Conservation (phyloP, 2,888 invertebrate species). For the Campoplex nolae region DNA sequence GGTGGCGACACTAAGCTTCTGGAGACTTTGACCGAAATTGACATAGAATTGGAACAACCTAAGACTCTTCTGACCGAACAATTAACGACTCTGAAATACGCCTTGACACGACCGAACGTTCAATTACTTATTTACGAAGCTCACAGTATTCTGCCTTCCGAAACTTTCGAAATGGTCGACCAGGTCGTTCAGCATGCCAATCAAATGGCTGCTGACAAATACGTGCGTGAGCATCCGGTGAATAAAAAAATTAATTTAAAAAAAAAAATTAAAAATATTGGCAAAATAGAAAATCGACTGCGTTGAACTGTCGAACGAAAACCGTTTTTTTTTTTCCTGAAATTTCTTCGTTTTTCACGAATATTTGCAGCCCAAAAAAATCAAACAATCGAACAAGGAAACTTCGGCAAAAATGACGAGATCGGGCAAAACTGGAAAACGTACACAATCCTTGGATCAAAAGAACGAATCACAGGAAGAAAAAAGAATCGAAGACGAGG, state of each 20-base stretch:
- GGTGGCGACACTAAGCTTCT: constrained; percentile 92
- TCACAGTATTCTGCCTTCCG: constrained; percentile 91
- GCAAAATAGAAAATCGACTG: background rate
- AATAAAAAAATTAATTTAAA: constrained; percentile 34
- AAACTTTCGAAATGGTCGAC: constrained; percentile 91
- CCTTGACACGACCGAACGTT: constrained; percentile 93
- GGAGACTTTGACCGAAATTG: constrained; percentile 86
- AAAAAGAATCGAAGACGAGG: constrained; percentile 69
- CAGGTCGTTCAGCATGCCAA: constrained; percentile 90
- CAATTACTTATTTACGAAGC: constrained; percentile 93
- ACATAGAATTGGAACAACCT: constrained; percentile 72
- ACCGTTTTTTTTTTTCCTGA: background rate
- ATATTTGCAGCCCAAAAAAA: constrained; percentile 66
- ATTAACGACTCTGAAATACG: constrained; percentile 89
- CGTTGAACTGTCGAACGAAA: background rate
- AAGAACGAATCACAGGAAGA: constrained; percentile 65
- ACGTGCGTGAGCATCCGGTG: constrained; percentile 85
- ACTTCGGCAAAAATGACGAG: constrained; percentile 45
- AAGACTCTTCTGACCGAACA: constrained; percentile 90
- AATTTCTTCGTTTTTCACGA: background rate
- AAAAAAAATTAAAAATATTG: constrained; percentile 50
- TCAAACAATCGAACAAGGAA: constrained; percentile 63
- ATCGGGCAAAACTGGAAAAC: constrained; percentile 66
- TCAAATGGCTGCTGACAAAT: constrained; percentile 89
- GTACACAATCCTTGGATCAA: constrained; percentile 61